Evolutionary conservation across 2,113 vertebrate genomes (phyloP).

Genomic region (Otolemur garnettii): DNA sequence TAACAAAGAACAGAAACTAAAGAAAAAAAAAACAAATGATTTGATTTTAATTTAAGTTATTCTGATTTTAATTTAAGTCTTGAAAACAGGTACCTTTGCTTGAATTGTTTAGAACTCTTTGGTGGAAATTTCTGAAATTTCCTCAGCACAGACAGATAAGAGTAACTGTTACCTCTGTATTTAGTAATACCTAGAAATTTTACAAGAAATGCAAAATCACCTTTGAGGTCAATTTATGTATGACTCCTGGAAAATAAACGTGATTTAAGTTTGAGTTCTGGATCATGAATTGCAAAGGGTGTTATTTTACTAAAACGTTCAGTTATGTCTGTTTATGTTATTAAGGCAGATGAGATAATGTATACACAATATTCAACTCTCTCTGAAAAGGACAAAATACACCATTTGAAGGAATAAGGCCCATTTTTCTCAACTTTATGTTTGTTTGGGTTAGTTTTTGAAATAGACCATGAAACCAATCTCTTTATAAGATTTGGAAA

Average conservation of each 20-base stretch:
- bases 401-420: conserved; percentile 68
- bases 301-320: conserved; percentile 16
- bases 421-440: conserved; percentile 71
- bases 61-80: conserved; percentile 22
- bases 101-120: background rate
- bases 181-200: background rate
- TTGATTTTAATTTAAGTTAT: background rate
- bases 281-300: conserved; percentile 41
- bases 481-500: conserved; percentile 29
- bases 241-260: conserved; percentile 43
- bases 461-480: conserved; percentile 48
- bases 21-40: background rate
- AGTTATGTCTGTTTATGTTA: conserved; percentile 65
- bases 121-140: conserved; percentile 4
- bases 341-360: conserved; percentile 56
- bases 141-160: background rate
- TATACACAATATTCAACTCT: background rate
- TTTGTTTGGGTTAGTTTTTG: conserved; percentile 51
- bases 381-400: conserved; percentile 6
- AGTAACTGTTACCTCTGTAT: background rate
- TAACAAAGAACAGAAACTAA: background rate
- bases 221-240: conserved; percentile 47
- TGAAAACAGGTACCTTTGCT: background rate
- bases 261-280: background rate
- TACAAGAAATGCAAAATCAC: background rate